These are phyloP conservation scores for Colossoma macropomum DNA, from an alignment of 2,113 vertebrate species.

Conservation along the genomic window DNA sequence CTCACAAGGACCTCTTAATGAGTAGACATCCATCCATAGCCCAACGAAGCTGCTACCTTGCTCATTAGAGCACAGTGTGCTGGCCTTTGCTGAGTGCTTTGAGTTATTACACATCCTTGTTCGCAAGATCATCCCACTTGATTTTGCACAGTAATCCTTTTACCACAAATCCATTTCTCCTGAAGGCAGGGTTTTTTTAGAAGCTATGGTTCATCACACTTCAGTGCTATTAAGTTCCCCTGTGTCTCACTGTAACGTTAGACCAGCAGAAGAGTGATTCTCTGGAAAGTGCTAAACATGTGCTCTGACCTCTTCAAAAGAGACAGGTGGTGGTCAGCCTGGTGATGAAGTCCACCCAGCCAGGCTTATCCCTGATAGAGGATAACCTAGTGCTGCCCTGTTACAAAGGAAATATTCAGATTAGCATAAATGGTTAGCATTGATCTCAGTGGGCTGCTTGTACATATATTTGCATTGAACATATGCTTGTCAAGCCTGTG, in stretches of 20 bases:
- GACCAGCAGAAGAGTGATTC: background rate
- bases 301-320: background rate
- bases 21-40: constrained; percentile 39
- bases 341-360: background rate
- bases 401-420: background rate
- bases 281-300: background rate
- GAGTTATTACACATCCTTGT: constrained; percentile 31
- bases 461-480: no score
- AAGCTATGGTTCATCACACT: constrained; percentile 1
- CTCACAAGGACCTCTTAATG: constrained; percentile 23
- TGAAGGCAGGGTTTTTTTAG: constrained; percentile 5
- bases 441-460: background rate
- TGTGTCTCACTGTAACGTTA: background rate
- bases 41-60: constrained; percentile 11
- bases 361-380: background rate
- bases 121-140: constrained; percentile 13
- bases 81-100: constrained; percentile 26
- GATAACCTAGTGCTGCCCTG: background rate
- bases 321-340: background rate
- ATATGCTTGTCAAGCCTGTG: no score
- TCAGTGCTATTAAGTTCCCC: background rate
- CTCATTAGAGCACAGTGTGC: constrained; percentile 49
- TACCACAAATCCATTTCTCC: constrained; percentile 32
- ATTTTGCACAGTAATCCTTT: constrained; percentile 32
- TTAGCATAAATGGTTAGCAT: background rate